Conservation (phyloP, 1,140 invertebrate genomes). For the roundworm (Caenorhabditis elegans) region WBcel235 BX284602.5:11968501-11969000, state of each 20-base stretch:
- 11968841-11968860: too few relatives aligned
- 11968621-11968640: neutral
- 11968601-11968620: too few relatives aligned
- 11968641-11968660: neutral
- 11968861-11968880: neutral
- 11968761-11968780: neutral
- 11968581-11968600: too few relatives aligned
- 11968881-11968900: constrained; percentile 6
- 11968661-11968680: constrained; percentile 12
- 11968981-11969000: neutral
- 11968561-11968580: neutral
- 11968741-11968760: neutral
- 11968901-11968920: neutral
- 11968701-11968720: constrained; percentile 2
- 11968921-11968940: constrained; percentile 40
- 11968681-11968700: neutral
- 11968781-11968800: neutral
- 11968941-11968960: neutral
- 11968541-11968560: too few relatives aligned
- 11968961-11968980: neutral
- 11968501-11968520: too few relatives aligned
- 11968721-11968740: neutral
- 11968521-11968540: too few relatives aligned
- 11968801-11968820: too few relatives aligned
- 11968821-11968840: too few relatives aligned